Evolutionary conservation across 2,113 vertebrate species (phyloP).

Genomic region (Burhinus oedicnemus): DNA sequence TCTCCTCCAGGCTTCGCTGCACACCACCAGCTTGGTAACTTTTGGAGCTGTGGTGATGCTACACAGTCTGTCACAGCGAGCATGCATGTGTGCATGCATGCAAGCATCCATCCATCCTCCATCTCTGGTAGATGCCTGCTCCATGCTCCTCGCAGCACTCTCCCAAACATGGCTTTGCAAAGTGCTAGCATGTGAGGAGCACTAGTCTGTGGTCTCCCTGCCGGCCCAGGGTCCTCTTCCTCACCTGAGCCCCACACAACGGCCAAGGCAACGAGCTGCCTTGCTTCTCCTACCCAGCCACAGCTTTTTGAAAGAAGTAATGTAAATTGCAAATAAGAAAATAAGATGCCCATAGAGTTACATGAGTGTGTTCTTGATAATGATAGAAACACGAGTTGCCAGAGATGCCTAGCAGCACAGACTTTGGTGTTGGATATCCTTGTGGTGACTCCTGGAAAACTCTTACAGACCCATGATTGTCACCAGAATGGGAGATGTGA

Average conservation of each 20-base stretch:
- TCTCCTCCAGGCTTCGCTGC: neutral
- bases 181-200: neutral
- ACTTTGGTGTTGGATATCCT: neutral
- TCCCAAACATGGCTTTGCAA: neutral
- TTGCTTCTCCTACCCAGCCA: neutral
- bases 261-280: rapidly evolving
- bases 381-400: neutral
- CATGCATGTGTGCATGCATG: neutral
- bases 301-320: neutral
- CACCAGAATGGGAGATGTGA: neutral
- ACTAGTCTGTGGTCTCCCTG: neutral
- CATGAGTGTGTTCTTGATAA: neutral
- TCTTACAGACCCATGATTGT: neutral
- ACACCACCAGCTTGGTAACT: neutral
- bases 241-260: neutral
- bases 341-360: neutral
- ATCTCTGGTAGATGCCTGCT: neutral
- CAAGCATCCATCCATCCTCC: neutral
- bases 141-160: neutral
- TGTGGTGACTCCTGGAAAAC: neutral
- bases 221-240: neutral
- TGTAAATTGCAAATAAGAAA: neutral
- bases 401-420: neutral
- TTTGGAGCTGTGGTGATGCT: neutral
- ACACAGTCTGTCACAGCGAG: neutral